Conservation (phyloP, 2,888 invertebrate species). For the Drosophila tanythrix region DNA sequence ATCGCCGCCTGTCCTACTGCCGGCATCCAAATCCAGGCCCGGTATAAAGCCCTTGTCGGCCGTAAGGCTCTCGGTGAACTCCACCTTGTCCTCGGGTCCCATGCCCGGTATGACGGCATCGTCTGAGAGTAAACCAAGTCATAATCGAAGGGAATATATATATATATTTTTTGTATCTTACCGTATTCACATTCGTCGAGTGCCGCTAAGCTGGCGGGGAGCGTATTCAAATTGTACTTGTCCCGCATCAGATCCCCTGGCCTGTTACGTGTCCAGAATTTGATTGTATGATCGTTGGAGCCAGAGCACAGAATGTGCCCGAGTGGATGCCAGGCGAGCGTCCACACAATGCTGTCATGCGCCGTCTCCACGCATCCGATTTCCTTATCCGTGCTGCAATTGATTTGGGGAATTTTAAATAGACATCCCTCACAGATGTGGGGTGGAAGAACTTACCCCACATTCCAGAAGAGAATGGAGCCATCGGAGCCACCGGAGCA, state of each 20-base stretch:
- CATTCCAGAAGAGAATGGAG: slow-evolving; percentile 99
- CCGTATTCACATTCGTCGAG: slow-evolving; percentile 90
- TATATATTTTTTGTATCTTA: slow-evolving; percentile 61
- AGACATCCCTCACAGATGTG: background rate
- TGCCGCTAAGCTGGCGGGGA: slow-evolving; percentile 92
- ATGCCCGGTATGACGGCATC: slow-evolving; percentile 96
- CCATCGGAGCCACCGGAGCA: slow-evolving; percentile 99
- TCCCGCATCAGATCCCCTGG: slow-evolving; percentile 99
- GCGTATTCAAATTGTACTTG: slow-evolving; percentile 97
- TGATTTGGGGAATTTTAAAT: background rate
- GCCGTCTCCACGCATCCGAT: slow-evolving; percentile 99
- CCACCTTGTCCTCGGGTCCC: slow-evolving; percentile 98
- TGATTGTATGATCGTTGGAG: slow-evolving; percentile 99
- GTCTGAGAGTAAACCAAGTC: slow-evolving; percentile 84
- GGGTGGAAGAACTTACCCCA: slow-evolving; percentile 88
- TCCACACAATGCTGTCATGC: slow-evolving; percentile 99
- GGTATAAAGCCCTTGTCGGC: slow-evolving; percentile 89
- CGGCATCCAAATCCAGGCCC: slow-evolving; percentile 92
- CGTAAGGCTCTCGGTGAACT: slow-evolving; percentile 88
- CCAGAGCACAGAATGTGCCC: slow-evolving; percentile 99
- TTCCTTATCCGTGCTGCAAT: slow-evolving; percentile 95
- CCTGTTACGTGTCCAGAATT: slow-evolving; percentile 99
- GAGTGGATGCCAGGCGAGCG: slow-evolving; percentile 99
- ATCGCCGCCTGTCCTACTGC: slow-evolving; percentile 86
- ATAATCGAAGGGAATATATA: background rate